Evolutionary conservation across 2,113 vertebrate genomes (phyloP).

Genomic region (Microcebus griseorufus): DNA sequence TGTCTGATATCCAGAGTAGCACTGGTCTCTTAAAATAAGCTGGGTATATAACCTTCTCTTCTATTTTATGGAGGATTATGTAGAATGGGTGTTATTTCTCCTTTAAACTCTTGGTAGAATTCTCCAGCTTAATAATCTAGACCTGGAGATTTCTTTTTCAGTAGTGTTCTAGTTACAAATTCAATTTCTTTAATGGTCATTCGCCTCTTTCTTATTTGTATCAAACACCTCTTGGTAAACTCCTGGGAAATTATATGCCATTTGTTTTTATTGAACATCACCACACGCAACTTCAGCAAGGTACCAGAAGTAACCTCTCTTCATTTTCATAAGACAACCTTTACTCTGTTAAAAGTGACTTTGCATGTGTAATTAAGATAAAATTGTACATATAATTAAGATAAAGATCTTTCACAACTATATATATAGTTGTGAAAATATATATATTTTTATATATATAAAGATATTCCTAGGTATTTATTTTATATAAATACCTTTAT

Average conservation of each 20-base stretch:
- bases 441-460: too few species aligned
- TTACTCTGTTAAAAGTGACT: not conserved
- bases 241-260: not conserved
- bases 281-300: not conserved
- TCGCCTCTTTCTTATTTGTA: not conserved
- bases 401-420: too few species aligned
- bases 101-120: not conserved
- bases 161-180: not conserved
- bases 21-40: not conserved
- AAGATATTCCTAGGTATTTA: too few species aligned
- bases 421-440: too few species aligned
- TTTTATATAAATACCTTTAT: too few species aligned
- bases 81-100: not conserved
- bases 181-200: not conserved
- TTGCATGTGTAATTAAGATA: not conserved
- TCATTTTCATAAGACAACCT: not conserved
- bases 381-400: not conserved
- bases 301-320: not conserved
- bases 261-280: not conserved
- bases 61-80: not conserved
- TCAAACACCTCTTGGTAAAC: not conserved
- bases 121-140: not conserved
- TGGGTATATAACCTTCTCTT: not conserved
- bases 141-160: not conserved
- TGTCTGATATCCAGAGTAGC: not conserved